A percentile compares a stretch with the other conserved stretches of the same genome.
Conservation (phyloP, 2,888 invertebrate species). For the Andrena haemorrhoa region DNA sequence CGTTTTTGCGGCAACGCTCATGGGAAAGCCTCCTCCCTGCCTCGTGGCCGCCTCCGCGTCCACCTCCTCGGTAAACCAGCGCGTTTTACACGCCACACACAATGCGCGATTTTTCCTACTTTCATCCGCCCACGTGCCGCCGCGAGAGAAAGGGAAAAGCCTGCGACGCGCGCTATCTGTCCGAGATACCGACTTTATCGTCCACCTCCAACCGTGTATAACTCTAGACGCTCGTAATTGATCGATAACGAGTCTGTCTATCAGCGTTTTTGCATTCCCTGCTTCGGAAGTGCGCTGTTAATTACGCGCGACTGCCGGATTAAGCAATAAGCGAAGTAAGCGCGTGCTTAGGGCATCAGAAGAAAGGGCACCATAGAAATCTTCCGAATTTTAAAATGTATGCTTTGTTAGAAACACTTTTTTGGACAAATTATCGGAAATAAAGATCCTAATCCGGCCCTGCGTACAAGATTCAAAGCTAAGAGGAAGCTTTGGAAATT, state of each 20-base stretch:
- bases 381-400: no score
- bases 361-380: no score
- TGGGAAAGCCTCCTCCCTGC: constrained; percentile 52
- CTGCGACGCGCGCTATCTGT: background rate
- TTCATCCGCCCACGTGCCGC: constrained; percentile 39
- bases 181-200: background rate
- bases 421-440: no score
- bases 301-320: background rate
- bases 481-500: no score
- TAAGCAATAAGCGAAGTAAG: no score
- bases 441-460: no score
- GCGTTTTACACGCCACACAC: constrained; percentile 48
- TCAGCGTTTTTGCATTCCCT: background rate
- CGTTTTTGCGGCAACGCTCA: constrained; percentile 55
- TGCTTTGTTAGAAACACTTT: no score
- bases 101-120: constrained; percentile 40
- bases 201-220: no score
- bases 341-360: no score
- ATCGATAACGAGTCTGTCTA: no score
- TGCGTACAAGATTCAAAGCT: no score
- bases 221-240: no score
- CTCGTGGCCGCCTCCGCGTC: constrained; percentile 51
- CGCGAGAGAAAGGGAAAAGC: background rate
- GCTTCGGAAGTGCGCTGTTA: background rate
- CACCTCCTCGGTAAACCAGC: constrained; percentile 45